A percentile compares a stretch with the other conserved stretches of the same genome.
Evolutionary conservation across 2,797 vertebrate genomes (phyloP).

Genomic region (Fistularia tabacaria): DNA sequence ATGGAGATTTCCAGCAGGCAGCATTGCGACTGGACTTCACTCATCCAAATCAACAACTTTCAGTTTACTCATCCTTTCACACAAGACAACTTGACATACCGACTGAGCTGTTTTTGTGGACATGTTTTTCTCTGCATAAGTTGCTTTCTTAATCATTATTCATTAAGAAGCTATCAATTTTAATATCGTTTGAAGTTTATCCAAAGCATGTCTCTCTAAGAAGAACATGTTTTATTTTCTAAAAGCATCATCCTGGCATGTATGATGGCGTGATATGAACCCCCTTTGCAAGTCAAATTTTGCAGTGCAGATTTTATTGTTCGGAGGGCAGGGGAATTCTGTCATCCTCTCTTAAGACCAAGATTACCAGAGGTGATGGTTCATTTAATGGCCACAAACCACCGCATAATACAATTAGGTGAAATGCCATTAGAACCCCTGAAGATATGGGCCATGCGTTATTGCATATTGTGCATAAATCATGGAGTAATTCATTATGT

Average conservation of each 20-base stretch:
- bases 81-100: slow-evolving; percentile 17
- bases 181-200: too few species aligned
- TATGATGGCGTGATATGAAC: neutral
- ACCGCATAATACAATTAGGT: slow-evolving; percentile 10
- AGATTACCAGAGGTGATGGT: slow-evolving; percentile 18
- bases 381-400: slow-evolving; percentile 32
- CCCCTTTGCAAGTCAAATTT: neutral
- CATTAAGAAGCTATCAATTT: slow-evolving; percentile 36
- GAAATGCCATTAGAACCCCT: slow-evolving; percentile 17
- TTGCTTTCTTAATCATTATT: slow-evolving; percentile 35
- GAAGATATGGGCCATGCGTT: slow-evolving; percentile 24
- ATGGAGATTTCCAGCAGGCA: too few species aligned
- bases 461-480: slow-evolving; percentile 46
- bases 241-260: too few species aligned
- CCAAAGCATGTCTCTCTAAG: slow-evolving; percentile 11
- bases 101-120: too few species aligned
- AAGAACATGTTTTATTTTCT: neutral
- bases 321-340: neutral
- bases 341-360: neutral
- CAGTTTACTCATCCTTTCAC: slow-evolving; percentile 1
- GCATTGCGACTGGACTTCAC: too few species aligned
- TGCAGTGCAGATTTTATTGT: too few species aligned
- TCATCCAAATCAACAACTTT: slow-evolving; percentile 1
- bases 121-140: slow-evolving; percentile 23
- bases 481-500: slow-evolving; percentile 37